These are phyloP conservation scores for Pipa parva DNA, from an alignment of 2,113 vertebrate species.

Conservation along the genomic window DNA sequence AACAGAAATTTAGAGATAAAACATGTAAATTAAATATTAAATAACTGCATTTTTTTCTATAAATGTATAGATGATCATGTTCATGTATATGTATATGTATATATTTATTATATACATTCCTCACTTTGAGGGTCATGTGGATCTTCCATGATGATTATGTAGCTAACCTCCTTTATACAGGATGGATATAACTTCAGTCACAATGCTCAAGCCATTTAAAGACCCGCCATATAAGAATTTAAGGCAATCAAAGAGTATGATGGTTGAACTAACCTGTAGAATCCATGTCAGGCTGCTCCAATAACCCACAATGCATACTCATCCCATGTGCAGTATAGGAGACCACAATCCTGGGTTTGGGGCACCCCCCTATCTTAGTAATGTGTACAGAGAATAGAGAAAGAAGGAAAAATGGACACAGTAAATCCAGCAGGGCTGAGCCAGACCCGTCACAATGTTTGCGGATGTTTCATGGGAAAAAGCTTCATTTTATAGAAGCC, in stretches of 20 bases:
- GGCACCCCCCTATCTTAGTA: slow-evolving; percentile 61
- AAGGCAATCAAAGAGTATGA: not conserved
- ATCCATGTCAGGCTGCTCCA: slow-evolving; percentile 99
- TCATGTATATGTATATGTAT: not conserved
- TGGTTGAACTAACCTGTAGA: slow-evolving; percentile 91
- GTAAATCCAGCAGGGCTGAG: slow-evolving; percentile 93
- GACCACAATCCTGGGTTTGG: slow-evolving; percentile 69
- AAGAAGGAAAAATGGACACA: slow-evolving; percentile 54
- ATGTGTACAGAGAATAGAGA: slow-evolving; percentile 51
- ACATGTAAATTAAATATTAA: too few relatives aligned
- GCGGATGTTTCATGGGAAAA: slow-evolving; percentile 99
- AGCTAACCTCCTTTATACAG: too few relatives aligned
- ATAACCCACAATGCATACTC: slow-evolving; percentile 98
- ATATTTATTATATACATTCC: not conserved
- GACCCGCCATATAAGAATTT: not conserved
- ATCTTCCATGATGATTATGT: too few relatives aligned
- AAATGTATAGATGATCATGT: too few relatives aligned
- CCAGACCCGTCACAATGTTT: slow-evolving; percentile 99
- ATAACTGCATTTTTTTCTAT: too few relatives aligned
- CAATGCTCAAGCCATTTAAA: too few relatives aligned
- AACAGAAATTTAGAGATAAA: too few relatives aligned
- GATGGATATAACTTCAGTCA: too few relatives aligned
- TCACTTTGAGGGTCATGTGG: too few relatives aligned
- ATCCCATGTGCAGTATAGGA: slow-evolving; percentile 88
- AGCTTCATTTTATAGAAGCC: slow-evolving; percentile 99